Conservation (phyloP, 2,797 vertebrate genomes). For the Monodelphis domestica region DNA sequence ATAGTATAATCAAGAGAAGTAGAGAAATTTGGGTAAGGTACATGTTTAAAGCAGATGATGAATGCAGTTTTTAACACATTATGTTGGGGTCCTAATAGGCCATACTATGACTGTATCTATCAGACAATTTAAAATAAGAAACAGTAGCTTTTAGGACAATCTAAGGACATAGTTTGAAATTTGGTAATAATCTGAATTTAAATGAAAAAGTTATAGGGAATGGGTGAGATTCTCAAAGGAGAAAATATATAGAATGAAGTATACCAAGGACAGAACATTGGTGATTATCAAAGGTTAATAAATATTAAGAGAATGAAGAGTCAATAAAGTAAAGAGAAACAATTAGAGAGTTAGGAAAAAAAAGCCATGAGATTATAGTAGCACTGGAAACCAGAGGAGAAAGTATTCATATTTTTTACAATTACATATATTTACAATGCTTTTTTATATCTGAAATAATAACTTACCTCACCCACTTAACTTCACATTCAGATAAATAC, state of each 20-base stretch:
- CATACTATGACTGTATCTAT: neutral
- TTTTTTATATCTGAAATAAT: neutral
- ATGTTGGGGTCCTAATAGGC: too few species aligned
- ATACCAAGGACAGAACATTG: neutral
- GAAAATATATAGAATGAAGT: neutral
- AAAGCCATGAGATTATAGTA: neutral
- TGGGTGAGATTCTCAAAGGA: neutral
- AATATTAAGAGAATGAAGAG: neutral
- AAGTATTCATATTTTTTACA: neutral
- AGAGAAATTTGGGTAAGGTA: neutral
- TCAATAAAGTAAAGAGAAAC: neutral
- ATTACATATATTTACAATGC: neutral
- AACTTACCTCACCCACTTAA: too few species aligned
- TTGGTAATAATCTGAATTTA: neutral
- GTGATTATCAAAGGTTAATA: neutral
- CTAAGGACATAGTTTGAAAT: neutral
- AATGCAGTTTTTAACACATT: neutral
- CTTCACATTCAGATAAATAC: neutral
- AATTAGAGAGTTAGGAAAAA: neutral
- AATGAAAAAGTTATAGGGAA: neutral
- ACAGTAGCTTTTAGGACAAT: neutral
- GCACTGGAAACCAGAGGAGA: neutral
- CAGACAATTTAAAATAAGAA: neutral
- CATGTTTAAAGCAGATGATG: neutral
- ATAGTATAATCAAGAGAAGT: too few species aligned